phyloP scores from a whole-genome alignment of 2,888 invertebrate species.

The Gibbula magus region DNA sequence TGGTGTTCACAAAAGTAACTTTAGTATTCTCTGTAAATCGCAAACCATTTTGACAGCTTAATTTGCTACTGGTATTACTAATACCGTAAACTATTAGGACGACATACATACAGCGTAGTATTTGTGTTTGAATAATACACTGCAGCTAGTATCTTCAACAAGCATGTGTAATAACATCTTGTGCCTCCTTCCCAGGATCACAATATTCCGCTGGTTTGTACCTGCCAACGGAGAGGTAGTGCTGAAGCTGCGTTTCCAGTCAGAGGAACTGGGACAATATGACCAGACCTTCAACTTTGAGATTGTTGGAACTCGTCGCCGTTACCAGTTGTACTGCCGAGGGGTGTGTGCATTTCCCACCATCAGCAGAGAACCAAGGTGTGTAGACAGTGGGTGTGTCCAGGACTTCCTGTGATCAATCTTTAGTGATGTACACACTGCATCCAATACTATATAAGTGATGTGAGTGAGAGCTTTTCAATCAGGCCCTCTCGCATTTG shows the following conservation, averaged over 20 bases:
- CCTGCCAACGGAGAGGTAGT: slow-evolving; percentile 71
- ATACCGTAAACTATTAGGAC: too few species aligned
- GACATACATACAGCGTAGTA: too few species aligned
- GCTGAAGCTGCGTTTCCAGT: slow-evolving; percentile 72
- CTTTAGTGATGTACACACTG: too few species aligned
- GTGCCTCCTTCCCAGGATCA: slow-evolving; percentile 57
- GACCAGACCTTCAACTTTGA: slow-evolving; percentile 76
- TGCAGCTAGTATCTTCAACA: background rate
- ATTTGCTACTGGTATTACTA: too few species aligned
- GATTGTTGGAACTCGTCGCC: slow-evolving; percentile 72
- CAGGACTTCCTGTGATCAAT: too few species aligned
- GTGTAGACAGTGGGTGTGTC: slow-evolving; percentile 10
- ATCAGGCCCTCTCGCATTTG: too few species aligned
- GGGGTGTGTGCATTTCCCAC: slow-evolving; percentile 75
- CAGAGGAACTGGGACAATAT: slow-evolving; percentile 75
- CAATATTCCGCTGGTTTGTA: slow-evolving; percentile 74
- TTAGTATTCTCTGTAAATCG: too few species aligned
- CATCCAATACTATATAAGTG: too few species aligned
- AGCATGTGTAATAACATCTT: background rate
- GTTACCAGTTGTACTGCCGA: slow-evolving; percentile 75
- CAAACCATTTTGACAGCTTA: too few species aligned
- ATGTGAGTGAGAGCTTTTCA: too few species aligned
- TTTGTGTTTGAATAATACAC: too few species aligned
- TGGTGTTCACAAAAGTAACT: too few species aligned
- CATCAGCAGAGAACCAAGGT: slow-evolving; percentile 75